Base-by-base conservation (phyloP, 2,888 invertebrate species). In the Torymus auratus region DNA sequence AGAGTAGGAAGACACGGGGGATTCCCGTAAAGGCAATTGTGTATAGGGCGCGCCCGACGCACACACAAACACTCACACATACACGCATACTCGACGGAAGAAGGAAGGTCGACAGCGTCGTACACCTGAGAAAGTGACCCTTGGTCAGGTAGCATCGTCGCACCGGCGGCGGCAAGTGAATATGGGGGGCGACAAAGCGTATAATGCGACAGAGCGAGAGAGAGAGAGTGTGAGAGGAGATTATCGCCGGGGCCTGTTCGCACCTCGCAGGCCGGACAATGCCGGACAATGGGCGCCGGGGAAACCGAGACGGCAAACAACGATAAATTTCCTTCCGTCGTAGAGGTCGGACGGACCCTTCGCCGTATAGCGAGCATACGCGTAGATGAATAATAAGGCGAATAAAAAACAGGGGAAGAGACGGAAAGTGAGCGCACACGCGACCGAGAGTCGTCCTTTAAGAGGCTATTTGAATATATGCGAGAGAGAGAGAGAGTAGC, bases 281-380 rank as follows among this genome's bases (percentile, higher is more conserved):
- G 84, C 86, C 86, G 87, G 88, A 89, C 89, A 89, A 89, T 90
- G 86, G 72, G 53, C 52, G 87, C 82, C 84, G 84, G 41, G 87
- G 90, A 89, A 90, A 91, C 89, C 88, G 89, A 90, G 86, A 90
- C 89, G 87, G 87, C 89, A 90, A 89, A 90, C 89, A 91, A 87
- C 90, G 65, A 89, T 90, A 90, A 90, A 89, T 90, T 90, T 89
- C 87, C 88, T 78, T 79, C 80, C 82, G 70, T 73, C 79, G 72
- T 80, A 41, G 2, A 53, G 41, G 15, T 23, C 10, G 20, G 76
- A 55, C 55, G 61, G 72, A 79, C 80, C 80, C 80, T 65, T 62
- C 61, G 67, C 15, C 60, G 41, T 11, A 58, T 55, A 58, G 17
- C 71, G 55, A 41, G 41, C 41, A 41, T 41, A 41, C 41, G 41